Evolutionary conservation across 2,888 invertebrate species (phyloP).

Genomic region (Ceraclea dissimilis): DNA sequence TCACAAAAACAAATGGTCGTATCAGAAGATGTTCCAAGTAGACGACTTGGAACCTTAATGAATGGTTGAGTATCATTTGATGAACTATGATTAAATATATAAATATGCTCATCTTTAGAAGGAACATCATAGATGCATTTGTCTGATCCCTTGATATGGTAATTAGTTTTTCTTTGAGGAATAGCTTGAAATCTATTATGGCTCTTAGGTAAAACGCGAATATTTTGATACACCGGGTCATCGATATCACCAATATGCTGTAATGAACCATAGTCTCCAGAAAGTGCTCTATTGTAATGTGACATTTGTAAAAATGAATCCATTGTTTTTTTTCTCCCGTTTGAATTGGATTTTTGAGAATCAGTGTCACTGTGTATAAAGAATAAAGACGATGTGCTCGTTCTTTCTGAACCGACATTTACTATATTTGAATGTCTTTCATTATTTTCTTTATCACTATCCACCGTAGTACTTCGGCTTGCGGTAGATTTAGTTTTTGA

Average conservation of each 20-base stretch:
- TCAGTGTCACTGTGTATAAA: background rate
- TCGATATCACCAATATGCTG: constrained; percentile 8
- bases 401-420: constrained; percentile 4
- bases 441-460: background rate
- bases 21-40: constrained; percentile 40
- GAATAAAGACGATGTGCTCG: constrained; percentile 7
- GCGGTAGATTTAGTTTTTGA: background rate
- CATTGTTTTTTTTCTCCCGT: constrained; percentile 17
- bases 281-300: constrained; percentile 1
- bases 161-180: constrained; percentile 25
- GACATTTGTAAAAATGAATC: constrained; percentile 7
- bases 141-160: constrained; percentile 45
- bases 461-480: background rate
- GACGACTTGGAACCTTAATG: constrained; percentile 34
- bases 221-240: constrained; percentile 20
- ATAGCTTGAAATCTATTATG: background rate
- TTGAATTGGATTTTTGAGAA: constrained; percentile 6
- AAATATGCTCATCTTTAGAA: constrained; percentile 41
- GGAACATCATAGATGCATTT: constrained; percentile 45
- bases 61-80: constrained; percentile 36
- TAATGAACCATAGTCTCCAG: constrained; percentile 2
- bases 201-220: constrained; percentile 5
- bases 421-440: background rate
- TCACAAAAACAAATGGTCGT: constrained; percentile 47
- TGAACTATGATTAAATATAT: constrained; percentile 44